These are phyloP conservation scores for Chloropsis hardwickii DNA, from an alignment of 2,113 vertebrate species.

Conservation along the genomic window DNA sequence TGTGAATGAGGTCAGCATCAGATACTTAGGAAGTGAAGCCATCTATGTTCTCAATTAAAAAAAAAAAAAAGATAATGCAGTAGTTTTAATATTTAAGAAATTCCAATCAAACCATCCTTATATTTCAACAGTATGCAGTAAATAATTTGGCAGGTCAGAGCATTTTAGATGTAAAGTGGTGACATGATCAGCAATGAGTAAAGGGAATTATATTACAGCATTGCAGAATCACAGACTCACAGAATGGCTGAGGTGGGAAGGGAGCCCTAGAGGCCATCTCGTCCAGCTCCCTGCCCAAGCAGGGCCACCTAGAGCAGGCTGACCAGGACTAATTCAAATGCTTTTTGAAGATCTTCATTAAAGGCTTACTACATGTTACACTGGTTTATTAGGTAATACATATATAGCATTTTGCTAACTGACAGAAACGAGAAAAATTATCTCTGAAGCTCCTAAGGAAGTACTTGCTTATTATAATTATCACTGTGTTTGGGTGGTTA, in stretches of 20 bases:
- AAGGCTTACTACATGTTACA: not conserved
- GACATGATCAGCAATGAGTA: not conserved
- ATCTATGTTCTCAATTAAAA: not conserved
- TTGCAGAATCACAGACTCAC: not conserved
- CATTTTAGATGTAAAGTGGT: not conserved
- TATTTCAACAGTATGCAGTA: not conserved
- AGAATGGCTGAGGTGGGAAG: not conserved
- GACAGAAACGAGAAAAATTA: not conserved
- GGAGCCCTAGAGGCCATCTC: not conserved
- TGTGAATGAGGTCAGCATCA: not conserved
- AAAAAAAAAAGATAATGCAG: not conserved
- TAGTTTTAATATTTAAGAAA: not conserved
- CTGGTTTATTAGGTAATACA: not conserved
- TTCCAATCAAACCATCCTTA: not conserved
- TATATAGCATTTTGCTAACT: not conserved
- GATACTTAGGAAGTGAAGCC: not conserved
- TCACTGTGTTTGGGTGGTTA: not conserved
- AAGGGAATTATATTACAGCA: not conserved
- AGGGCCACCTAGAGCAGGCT: not conserved
- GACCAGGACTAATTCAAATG: not conserved
- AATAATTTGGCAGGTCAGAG: not conserved
- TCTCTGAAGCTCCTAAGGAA: not conserved
- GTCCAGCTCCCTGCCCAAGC: not conserved
- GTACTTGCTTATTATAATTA: not conserved
- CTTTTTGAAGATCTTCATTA: not conserved